phyloP scores from a whole-genome alignment of 2,797 vertebrate genomes.

The Darevskia nairensis region DNA sequence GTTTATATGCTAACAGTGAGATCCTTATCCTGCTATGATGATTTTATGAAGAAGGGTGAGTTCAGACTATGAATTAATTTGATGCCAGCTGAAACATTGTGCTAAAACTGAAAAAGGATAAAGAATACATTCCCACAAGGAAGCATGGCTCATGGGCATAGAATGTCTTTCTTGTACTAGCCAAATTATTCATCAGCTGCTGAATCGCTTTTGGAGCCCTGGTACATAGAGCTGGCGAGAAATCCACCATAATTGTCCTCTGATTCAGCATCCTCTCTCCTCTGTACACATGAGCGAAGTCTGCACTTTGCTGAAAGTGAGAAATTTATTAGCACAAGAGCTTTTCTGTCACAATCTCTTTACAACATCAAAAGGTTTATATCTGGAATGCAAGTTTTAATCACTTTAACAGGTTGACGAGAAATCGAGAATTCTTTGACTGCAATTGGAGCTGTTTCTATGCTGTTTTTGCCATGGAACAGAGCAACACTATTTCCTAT shows the following conservation, averaged over 20 bases:
- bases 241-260: constrained; percentile 2
- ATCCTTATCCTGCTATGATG: neutral
- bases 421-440: neutral
- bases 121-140: neutral
- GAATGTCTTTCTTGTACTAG: neutral
- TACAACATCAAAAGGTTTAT: neutral
- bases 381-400: neutral
- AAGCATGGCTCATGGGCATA: neutral
- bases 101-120: neutral
- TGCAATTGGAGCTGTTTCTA: neutral
- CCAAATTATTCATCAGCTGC: constrained; percentile 4
- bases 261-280: neutral
- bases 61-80: neutral
- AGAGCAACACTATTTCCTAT: neutral
- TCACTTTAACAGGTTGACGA: neutral
- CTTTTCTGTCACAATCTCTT: neutral
- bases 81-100: neutral
- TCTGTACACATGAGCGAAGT: neutral
- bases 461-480: neutral
- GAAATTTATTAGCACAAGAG: neutral
- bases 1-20: neutral
- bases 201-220: constrained; percentile 5
- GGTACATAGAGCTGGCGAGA: neutral
- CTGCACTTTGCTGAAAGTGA: neutral
- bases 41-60: constrained; percentile 13